Evolutionary conservation across 2,113 vertebrate species (phyloP).

Genomic region (Prochilodus magdalenae): DNA sequence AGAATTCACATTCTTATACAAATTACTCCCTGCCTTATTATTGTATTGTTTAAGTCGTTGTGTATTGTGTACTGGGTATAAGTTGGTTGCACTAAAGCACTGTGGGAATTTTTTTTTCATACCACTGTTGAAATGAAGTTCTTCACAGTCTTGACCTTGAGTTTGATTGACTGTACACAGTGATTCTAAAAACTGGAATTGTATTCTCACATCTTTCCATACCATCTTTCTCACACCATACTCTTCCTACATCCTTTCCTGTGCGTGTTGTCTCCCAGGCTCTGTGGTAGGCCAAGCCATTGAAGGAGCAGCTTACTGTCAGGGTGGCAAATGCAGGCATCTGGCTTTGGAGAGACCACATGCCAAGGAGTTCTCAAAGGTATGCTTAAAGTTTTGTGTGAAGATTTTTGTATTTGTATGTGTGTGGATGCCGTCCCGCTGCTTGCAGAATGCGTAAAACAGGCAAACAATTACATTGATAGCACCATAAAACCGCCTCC

Average conservation of each 20-base stretch:
- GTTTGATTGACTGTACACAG: too few species aligned
- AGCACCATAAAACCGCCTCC: conserved; percentile 46
- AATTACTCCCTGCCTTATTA: too few species aligned
- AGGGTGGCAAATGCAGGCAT: conserved; percentile 35
- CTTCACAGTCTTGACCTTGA: too few species aligned
- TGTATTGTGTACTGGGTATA: too few species aligned
- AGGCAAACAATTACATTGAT: conserved; percentile 53
- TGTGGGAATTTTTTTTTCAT: too few species aligned
- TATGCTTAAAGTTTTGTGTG: conserved; percentile 44
- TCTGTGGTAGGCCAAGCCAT: conserved; percentile 52
- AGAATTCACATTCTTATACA: too few species aligned
- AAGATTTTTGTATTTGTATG: conserved; percentile 43
- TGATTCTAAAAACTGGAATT: too few species aligned
- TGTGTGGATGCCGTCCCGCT: conserved; percentile 46
- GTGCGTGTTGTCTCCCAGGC: conserved; percentile 13
- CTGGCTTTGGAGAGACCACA: conserved; percentile 26
- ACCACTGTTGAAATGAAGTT: too few species aligned
- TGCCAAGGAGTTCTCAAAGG: conserved; percentile 39
- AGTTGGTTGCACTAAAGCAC: too few species aligned
- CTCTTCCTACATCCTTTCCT: not conserved
- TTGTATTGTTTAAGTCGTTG: too few species aligned
- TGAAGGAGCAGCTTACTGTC: conserved; percentile 41
- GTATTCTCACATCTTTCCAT: not conserved
- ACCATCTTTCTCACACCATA: too few species aligned
- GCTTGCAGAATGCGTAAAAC: conserved; percentile 44